phyloP scores from a whole-genome alignment of 2,888 invertebrate species.

The Leucophora obtusa region DNA sequence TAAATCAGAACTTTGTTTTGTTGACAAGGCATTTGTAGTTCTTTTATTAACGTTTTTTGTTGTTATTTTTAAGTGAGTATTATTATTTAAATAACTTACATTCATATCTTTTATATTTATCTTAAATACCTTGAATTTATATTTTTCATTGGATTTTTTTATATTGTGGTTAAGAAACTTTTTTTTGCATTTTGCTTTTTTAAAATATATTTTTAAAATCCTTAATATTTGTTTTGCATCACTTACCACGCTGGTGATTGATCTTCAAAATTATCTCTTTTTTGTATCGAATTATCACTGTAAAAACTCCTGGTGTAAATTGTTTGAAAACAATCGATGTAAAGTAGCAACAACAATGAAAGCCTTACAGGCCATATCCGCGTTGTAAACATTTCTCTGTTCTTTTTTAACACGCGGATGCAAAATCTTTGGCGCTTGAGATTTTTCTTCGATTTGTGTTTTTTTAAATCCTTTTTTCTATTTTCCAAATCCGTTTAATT shows the following conservation, averaged over 20 bases:
- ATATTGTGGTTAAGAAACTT: background rate
- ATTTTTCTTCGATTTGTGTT: slow-evolving; percentile 24
- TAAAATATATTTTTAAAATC: background rate
- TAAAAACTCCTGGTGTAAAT: slow-evolving; percentile 47
- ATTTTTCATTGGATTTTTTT: background rate
- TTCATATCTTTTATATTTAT: background rate
- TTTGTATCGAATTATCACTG: slow-evolving; percentile 54
- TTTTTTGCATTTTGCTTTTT: background rate
- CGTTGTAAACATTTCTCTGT: slow-evolving; percentile 35
- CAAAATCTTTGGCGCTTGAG: background rate
- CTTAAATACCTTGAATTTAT: background rate
- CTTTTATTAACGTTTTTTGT: slow-evolving; percentile 11
- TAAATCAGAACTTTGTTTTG: slow-evolving; percentile 18
- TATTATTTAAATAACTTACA: background rate
- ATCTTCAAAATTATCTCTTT: slow-evolving; percentile 53
- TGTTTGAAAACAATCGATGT: slow-evolving; percentile 53
- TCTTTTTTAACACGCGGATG: slow-evolving; percentile 1
- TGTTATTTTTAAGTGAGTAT: background rate
- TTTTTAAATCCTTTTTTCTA: slow-evolving; percentile 29
- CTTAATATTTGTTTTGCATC: slow-evolving; percentile 3
- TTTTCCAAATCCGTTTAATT: slow-evolving; percentile 11
- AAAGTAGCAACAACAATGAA: slow-evolving; percentile 50
- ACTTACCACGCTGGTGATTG: slow-evolving; percentile 72
- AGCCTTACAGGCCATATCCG: slow-evolving; percentile 51
- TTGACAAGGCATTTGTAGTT: slow-evolving; percentile 9